A percentile compares a stretch with the other conserved stretches of the same genome.
Evolutionary conservation across 2,113 vertebrate genomes (phyloP).

Genomic region (Gymnocephalus cernua): DNA sequence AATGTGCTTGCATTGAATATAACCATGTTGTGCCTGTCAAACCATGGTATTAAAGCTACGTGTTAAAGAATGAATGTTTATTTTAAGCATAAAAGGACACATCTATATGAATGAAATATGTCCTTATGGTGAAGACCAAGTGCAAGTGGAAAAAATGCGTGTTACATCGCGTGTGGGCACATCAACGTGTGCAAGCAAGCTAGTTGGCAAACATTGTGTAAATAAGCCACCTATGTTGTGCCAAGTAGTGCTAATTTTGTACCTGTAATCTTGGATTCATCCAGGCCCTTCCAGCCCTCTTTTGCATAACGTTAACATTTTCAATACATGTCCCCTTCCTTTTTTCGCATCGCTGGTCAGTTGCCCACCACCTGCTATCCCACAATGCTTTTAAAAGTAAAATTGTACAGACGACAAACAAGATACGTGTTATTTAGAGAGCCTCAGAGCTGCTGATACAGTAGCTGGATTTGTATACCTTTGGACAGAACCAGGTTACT

Average conservation of each 20-base stretch:
- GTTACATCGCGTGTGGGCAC: background rate
- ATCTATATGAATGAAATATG: background rate
- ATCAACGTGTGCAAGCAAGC: background rate
- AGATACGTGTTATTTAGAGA: too few species aligned
- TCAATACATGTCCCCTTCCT: background rate
- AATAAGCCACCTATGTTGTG: background rate
- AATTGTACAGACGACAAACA: too few species aligned
- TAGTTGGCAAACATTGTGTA: background rate
- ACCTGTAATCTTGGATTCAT: background rate
- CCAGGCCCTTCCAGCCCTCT: background rate
- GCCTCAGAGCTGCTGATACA: background rate
- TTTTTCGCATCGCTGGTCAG: background rate
- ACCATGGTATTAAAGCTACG: background rate
- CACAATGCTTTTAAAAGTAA: too few species aligned
- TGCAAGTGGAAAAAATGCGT: background rate
- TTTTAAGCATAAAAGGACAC: background rate
- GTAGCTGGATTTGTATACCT: background rate
- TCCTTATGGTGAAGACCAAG: background rate
- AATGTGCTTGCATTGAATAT: constrained; percentile 55
- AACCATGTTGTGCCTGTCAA: constrained; percentile 19
- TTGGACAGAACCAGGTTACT: background rate
- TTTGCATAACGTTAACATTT: background rate
- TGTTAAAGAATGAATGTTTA: background rate
- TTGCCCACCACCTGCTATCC: too few species aligned
- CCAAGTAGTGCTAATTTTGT: background rate